Evolutionary conservation across 1,140 invertebrate species (phyloP), one percentile per base, ranked within the genome.

Genomic region (Neoseiulus cucumeris): DNA sequence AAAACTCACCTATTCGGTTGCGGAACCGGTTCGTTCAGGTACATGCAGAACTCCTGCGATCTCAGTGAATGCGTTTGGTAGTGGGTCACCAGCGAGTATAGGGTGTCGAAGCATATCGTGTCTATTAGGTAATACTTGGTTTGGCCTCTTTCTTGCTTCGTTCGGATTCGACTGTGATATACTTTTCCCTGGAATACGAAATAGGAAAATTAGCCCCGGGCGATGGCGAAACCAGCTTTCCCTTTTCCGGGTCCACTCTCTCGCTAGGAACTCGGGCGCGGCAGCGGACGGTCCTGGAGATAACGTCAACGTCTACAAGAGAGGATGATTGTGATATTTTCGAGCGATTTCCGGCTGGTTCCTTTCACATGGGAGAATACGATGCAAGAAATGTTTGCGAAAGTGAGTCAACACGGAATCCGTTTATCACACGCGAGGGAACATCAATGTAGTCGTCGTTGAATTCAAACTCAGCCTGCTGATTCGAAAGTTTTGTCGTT

Each of bases 111-210:
- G 68, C 83, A 85, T 30, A 86, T 81, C 2, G 84, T 84, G 68
- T 95, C 91, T 39, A 93, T 89, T 7, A 97, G 78, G 77, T 87
- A 94, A 76, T 90, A 96, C 74, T 89, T 90, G 0, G 84, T 88
- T 71, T 87, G 81, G 25, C 89, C 90, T 71, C 85, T 82, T 68
- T 93, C 89, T 72, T 91, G 89, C 72, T 88, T 89, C 5, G 77
- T 80, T 72, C 87, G 86, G 66, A 96, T 96, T 44, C 91, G 81
- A 74, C 91, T 94, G 75, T 97, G 93, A 76, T 93, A 91, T 0
- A 89, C 87, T 73, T 85, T 84, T 20, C 85, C 86, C 72, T 89
- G 83, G 12, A 89, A 80, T 88, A 81, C 82, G 70, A 25, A 70
- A 71, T 64, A 65, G 18, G 39, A 70, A 70, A 59, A 55, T 55